Base-by-base conservation (phyloP, 2,888 invertebrate genomes). In the Venustoraphidia nigricollis region DNA sequence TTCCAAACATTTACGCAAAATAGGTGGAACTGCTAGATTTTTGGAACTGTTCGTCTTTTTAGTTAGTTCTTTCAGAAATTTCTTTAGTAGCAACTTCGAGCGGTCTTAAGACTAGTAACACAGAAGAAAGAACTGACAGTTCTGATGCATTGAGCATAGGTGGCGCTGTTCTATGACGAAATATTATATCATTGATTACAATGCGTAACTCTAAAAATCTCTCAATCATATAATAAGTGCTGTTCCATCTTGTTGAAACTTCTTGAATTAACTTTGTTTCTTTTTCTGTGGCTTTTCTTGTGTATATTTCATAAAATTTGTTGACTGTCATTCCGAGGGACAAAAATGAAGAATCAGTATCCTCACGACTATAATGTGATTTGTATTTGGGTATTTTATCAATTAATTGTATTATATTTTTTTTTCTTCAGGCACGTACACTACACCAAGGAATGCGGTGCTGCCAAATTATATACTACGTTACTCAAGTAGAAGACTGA, bases 21-120 rank as follows among this genome's bases (percentile, higher is more conserved):
- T n/a, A n/a, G n/a, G n/a, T n/a, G n/a, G n/a, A n/a, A n/a, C n/a
- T n/a, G n/a, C n/a, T 50, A 43, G 11, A 53, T 35, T 9, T 53
- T 36, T 10, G 51, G 52, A 43, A 54, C 53, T 8, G 54, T 44
- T 35, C 48, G 47, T 41, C 50, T 50, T 44, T 44, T 44, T 6
- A 44, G 44, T 37, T 17, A 36, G 34, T 62, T 53, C 61, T 58
- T 4, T 59, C 59, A 37, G 56, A 61, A 37, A 61, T 52, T 59
- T 62, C 58, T 41, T 57, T 60, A 10, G 62, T 61, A 9, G 59
- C 60, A 43, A 54, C 59, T 56, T 63, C 60, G 1, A 61, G 42
- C 14, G 58, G 61, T 6, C 51, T 53, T 45, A 62, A 41, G 41
- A 62, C 35, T 47, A 53, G 36, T 36, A 58, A 45, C 49, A 61